phyloP scores from a whole-genome alignment of 1,140 invertebrate genomes.

The Hycleus phaleratus region DNA sequence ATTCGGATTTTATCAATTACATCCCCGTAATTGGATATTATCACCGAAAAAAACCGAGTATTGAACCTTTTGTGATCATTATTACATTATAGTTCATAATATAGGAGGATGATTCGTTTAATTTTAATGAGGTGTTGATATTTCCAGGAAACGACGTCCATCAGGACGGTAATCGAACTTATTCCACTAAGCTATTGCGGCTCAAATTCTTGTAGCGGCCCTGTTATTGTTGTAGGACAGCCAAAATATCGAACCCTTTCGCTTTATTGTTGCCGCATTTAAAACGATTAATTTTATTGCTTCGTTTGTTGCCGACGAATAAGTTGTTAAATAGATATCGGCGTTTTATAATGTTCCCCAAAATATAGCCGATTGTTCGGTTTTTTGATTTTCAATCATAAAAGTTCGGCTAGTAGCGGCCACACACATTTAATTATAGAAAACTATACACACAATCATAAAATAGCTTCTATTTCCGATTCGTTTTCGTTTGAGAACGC shows the following conservation, averaged over 20 bases:
- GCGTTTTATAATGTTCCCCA: conserved; percentile 18
- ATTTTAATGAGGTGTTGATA: conserved; percentile 9
- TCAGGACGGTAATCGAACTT: neutral
- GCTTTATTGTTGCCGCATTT: conserved; percentile 10
- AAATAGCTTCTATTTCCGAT: conserved; percentile 7
- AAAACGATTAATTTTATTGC: conserved; percentile 17
- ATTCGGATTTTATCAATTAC: conserved; percentile 1
- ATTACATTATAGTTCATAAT: conserved; percentile 7
- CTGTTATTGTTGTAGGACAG: no score
- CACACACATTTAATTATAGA: conserved; percentile 16
- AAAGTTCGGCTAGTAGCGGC: conserved; percentile 5
- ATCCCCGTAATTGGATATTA: conserved; percentile 8
- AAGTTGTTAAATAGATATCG: conserved; percentile 28
- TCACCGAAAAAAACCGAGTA: conserved; percentile 1
- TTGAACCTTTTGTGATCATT: conserved; percentile 7
- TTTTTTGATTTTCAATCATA: conserved; percentile 15
- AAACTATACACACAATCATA: conserved; percentile 13
- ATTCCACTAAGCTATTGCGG: no score
- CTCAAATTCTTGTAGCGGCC: no score
- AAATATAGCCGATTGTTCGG: conserved; percentile 14
- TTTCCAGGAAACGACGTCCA: conserved; percentile 9
- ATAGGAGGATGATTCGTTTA: conserved; percentile 8
- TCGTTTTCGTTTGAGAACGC: no score
- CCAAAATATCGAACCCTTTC: neutral
- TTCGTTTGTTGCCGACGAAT: conserved; percentile 10